Evolutionary conservation across 2,888 invertebrate genomes (phyloP).

Genomic region (Horisme vitalbata): DNA sequence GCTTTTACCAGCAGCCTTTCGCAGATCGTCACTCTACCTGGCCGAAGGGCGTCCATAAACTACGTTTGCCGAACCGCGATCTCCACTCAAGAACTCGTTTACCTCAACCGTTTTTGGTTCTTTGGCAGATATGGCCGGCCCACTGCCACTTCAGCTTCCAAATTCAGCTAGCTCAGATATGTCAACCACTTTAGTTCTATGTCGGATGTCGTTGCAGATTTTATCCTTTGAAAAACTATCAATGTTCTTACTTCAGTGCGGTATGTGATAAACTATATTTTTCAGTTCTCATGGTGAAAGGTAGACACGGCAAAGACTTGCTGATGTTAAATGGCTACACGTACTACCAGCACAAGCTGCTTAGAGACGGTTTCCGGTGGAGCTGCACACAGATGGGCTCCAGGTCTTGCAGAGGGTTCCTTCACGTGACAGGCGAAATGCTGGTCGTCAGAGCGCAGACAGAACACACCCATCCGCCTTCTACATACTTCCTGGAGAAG

Average conservation of each 20-base stretch:
- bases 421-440: slow-evolving; percentile 70
- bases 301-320: slow-evolving; percentile 68
- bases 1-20: too few species aligned
- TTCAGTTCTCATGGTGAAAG: slow-evolving; percentile 67
- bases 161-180: too few species aligned
- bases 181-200: too few species aligned
- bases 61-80: too few species aligned
- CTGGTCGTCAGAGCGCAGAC: slow-evolving; percentile 68
- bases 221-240: too few species aligned
- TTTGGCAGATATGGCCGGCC: too few species aligned
- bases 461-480: slow-evolving; percentile 71
- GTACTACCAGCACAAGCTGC: slow-evolving; percentile 71
- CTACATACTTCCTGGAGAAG: slow-evolving; percentile 59
- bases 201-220: too few species aligned
- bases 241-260: slow-evolving; percentile 2
- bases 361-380: slow-evolving; percentile 73
- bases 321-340: slow-evolving; percentile 74
- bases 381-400: slow-evolving; percentile 79
- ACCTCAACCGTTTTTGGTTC: too few species aligned
- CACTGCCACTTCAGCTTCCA: too few species aligned
- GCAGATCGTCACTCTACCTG: too few species aligned
- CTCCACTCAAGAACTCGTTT: too few species aligned
- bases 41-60: too few species aligned
- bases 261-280: slow-evolving; percentile 20
- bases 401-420: slow-evolving; percentile 70